A percentile compares a stretch with the other conserved stretches of the same genome.
phyloP scores from a whole-genome alignment of 2,888 invertebrate species.

The Oxyteleia sp. region DNA sequence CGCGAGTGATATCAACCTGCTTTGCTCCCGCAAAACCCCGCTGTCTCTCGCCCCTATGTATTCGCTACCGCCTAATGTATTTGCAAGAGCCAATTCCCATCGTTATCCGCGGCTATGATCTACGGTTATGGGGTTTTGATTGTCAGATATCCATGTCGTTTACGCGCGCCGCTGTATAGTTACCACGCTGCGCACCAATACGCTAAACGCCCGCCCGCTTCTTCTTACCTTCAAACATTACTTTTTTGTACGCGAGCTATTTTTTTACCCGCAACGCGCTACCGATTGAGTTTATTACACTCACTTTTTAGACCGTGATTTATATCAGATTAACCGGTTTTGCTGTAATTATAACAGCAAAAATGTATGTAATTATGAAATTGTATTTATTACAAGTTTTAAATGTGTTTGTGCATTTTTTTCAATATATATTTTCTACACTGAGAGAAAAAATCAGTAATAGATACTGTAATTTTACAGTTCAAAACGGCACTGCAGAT shows the following conservation, averaged over 20 bases:
- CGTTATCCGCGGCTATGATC: constrained; percentile 86
- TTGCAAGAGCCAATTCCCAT: constrained; percentile 86
- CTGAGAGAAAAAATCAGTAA: too few relatives aligned
- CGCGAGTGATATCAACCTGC: constrained; percentile 79
- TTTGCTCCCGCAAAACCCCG: constrained; percentile 74
- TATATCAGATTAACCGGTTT: too few relatives aligned
- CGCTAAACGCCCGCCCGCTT: constrained; percentile 46
- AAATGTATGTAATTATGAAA: too few relatives aligned
- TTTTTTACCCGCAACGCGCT: constrained; percentile 1
- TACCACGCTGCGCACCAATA: constrained; percentile 55
- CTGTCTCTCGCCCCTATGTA: constrained; percentile 72
- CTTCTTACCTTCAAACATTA: constrained; percentile 52
- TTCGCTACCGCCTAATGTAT: constrained; percentile 84
- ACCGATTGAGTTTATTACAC: constrained; percentile 21
- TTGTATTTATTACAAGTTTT: too few relatives aligned
- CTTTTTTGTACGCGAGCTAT: constrained; percentile 20
- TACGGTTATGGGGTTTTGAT: constrained; percentile 86
- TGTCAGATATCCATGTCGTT: constrained; percentile 83
- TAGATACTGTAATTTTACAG: too few relatives aligned
- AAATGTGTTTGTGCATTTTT: too few relatives aligned
- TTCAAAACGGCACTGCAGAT: too few relatives aligned
- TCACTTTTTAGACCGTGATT: not conserved
- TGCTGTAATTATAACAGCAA: too few relatives aligned
- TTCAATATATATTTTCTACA: too few relatives aligned
- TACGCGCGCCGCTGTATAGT: constrained; percentile 74